phyloP scores from a whole-genome alignment of 2,888 invertebrate genomes.

The Coenonympha arcania region DNA sequence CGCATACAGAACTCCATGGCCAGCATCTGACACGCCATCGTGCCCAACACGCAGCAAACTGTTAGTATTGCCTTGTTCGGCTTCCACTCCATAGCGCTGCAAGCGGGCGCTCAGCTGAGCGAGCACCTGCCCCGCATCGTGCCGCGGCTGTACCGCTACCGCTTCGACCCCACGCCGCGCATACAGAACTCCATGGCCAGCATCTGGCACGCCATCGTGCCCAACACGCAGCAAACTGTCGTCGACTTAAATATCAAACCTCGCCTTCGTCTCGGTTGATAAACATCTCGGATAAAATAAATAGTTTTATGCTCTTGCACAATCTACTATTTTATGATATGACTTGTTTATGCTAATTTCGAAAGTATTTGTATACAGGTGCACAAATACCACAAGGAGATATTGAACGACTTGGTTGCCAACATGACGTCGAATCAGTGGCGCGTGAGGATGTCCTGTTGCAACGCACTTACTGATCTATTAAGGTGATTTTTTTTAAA shows the following conservation, averaged over 20 bases:
- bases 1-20: conserved; percentile 94
- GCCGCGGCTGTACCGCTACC: conserved; percentile 88
- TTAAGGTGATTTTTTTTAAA: conserved; percentile 72
- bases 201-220: conserved; percentile 95
- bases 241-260: background rate
- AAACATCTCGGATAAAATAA: too few relatives aligned
- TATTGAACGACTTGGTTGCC: conserved; percentile 83
- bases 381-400: conserved; percentile 85
- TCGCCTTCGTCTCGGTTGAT: too few relatives aligned
- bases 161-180: conserved; percentile 93
- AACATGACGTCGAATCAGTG: conserved; percentile 90
- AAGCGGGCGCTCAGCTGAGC: conserved; percentile 87
- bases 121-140: conserved; percentile 88
- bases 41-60: conserved; percentile 87
- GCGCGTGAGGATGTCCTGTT: conserved; percentile 93
- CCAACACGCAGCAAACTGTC: conserved; percentile 88
- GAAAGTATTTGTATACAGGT: too few relatives aligned
- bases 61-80: conserved; percentile 88
- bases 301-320: too few relatives aligned
- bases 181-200: conserved; percentile 94
- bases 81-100: conserved; percentile 87
- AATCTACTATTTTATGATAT: too few relatives aligned
- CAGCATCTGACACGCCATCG: conserved; percentile 93
- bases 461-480: conserved; percentile 88
- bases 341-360: too few relatives aligned